Conservation (phyloP, 2,888 invertebrate species). For the Thera obeliscata region DNA sequence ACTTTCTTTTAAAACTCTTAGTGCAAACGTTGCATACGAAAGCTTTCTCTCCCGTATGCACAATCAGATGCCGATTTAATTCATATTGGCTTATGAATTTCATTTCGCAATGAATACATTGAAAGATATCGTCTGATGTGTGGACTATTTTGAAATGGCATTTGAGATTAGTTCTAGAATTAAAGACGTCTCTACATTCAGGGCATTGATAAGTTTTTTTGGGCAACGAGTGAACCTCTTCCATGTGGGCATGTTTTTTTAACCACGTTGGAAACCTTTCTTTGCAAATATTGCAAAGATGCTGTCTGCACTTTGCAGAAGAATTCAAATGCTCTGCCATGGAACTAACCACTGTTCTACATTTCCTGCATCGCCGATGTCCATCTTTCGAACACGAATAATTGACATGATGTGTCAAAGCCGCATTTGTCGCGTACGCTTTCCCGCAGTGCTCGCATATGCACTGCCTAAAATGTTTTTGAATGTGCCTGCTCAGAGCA, state of each 20-base stretch:
- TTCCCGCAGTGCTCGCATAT: constrained; percentile 69
- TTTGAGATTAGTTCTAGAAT: constrained; percentile 51
- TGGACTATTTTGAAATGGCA: constrained; percentile 63
- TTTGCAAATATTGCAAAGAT: constrained; percentile 59
- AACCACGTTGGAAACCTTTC: constrained; percentile 57
- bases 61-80: constrained; percentile 73
- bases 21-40: constrained; percentile 76
- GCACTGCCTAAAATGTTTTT: constrained; percentile 61
- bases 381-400: constrained; percentile 46
- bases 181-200: constrained; percentile 56
- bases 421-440: constrained; percentile 56
- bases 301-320: constrained; percentile 56
- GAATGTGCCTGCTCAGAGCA: constrained; percentile 61
- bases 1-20: constrained; percentile 68
- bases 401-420: constrained; percentile 54
- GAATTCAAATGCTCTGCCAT: constrained; percentile 55
- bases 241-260: constrained; percentile 56
- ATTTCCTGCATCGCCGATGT: constrained; percentile 50
- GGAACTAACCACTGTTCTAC: constrained; percentile 55
- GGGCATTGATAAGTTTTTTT: constrained; percentile 60
- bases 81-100: constrained; percentile 72
- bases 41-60: constrained; percentile 75
- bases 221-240: constrained; percentile 54
- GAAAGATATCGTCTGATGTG: constrained; percentile 52
- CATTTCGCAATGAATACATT: constrained; percentile 61